Evolutionary conservation across 2,888 invertebrate genomes (phyloP), one percentile per base, ranked within the genome.

Genomic region (Zaprionus obscuricornis): DNA sequence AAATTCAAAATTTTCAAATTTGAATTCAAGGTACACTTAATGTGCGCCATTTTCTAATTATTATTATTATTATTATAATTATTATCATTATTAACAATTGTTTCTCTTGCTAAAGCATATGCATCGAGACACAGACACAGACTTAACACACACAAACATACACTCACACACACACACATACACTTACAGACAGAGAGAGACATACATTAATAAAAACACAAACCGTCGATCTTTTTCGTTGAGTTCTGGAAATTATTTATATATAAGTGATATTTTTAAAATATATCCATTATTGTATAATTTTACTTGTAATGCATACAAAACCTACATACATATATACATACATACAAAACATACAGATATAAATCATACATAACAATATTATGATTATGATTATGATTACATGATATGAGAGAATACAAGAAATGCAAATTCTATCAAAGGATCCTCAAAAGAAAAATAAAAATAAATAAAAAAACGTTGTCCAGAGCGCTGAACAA

Each of bases 181-280:
- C 51, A 20, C 22, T 27, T 34, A 24, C 11, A 11, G 5, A 33
- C 33, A 34, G 14, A 31, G 10, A 29, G 26, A 37, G 37, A 62
- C 37, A 39, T 27, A 29, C 27, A 27, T 54, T 27, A 16, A 50
- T 57, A 22, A 63, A 51, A 39, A 65, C 65, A 26, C 43, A 72
- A 40, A 57, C 56, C 59, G 54, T 68, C 72, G 75, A 79, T 70
- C 64, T 59, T 64, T 68, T 83, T 74, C 64, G 79, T 84, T 82
- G 86, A 84, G 81, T 87, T 87, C 77, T 87, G 87, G 87, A 87
- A 86, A 87, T 87, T 86, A 87, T 84, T 84, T 83, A 77, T 56
- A 73, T 69, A 66, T 83, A 85, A 87, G 87, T 83, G 88, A 87
- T 87, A 87, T 87, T 87, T 85, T 74, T 66, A 84, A 63, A 56